Evolutionary conservation across 2,797 vertebrate species (phyloP).

Genomic region (Anabacerthia variegaticeps): DNA sequence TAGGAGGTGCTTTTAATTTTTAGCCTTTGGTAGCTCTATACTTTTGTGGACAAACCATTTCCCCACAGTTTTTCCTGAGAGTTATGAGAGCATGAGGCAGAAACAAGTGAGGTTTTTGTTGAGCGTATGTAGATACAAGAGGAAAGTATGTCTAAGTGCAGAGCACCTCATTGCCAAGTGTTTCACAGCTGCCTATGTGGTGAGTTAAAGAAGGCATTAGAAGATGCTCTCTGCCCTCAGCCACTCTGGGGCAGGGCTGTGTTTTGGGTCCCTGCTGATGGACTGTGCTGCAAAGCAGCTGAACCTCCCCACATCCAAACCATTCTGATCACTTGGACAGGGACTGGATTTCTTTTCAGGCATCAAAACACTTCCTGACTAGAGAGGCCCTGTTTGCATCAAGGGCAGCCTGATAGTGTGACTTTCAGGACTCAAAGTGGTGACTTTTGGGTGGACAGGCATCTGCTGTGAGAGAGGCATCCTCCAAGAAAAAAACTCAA

Average conservation of each 20-base stretch:
- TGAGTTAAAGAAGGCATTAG: neutral
- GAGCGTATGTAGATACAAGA: neutral
- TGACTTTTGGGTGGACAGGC: neutral
- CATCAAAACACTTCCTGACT: neutral
- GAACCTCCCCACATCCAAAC: neutral
- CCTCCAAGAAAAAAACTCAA: neutral
- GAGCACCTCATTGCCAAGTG: neutral
- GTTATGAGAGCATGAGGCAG: neutral
- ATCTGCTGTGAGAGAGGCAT: neutral
- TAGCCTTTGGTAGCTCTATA: neutral
- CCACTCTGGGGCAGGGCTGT: neutral
- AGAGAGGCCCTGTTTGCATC: neutral
- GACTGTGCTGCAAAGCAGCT: accelerated
- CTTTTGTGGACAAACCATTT: neutral
- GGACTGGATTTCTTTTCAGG: neutral
- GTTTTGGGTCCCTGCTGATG: neutral
- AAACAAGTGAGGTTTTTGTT: neutral
- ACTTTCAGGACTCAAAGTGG: neutral
- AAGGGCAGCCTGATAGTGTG: neutral
- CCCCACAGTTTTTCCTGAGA: neutral
- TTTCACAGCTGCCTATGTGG: accelerated
- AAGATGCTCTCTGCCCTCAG: neutral
- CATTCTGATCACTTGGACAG: neutral
- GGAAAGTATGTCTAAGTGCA: neutral
- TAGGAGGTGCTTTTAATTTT: neutral